Percentiles rank a stretch among this genome's conserved stretches.
Evolutionary conservation across 2,113 vertebrate genomes (phyloP).

Genomic region (Chloroceryle aenea): DNA sequence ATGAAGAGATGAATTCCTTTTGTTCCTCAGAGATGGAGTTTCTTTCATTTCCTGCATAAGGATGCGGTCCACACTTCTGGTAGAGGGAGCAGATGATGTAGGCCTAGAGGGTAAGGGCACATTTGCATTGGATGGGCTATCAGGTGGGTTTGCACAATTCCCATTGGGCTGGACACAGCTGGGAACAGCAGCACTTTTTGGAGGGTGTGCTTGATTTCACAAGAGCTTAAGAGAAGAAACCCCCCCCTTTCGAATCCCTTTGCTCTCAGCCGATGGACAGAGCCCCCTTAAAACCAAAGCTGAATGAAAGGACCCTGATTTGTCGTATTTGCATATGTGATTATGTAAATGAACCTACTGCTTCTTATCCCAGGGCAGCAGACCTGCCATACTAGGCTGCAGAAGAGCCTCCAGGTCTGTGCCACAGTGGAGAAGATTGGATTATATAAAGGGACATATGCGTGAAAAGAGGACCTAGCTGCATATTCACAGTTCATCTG

Average conservation of each 20-base stretch:
- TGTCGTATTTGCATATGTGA: constrained; percentile 42
- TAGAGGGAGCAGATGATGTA: constrained; percentile 49
- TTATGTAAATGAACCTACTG: constrained; percentile 58
- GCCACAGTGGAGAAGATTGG: constrained; percentile 46
- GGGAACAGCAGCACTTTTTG: not conserved
- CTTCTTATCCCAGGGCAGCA: constrained; percentile 57
- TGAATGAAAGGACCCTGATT: constrained; percentile 19
- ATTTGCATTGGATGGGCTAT: constrained; percentile 32
- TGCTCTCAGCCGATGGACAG: not conserved
- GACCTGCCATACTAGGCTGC: constrained; percentile 17
- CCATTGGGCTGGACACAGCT: not conserved
- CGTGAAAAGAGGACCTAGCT: constrained; percentile 13
- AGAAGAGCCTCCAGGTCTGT: constrained; percentile 55
- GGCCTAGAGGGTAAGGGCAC: constrained; percentile 13
- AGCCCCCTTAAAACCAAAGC: constrained; percentile 36
- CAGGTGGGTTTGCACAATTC: constrained; percentile 1
- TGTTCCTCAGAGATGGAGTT: constrained; percentile 48
- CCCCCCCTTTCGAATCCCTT: not conserved
- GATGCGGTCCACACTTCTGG: constrained; percentile 50
- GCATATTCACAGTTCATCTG: constrained; percentile 30
- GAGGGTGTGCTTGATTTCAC: not conserved
- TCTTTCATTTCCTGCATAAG: constrained; percentile 68
- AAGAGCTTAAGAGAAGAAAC: constrained; percentile 2
- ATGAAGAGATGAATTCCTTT: constrained; percentile 66
- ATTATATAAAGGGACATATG: constrained; percentile 34